phyloP scores from a whole-genome alignment of 2,888 invertebrate genomes.

The Zygaena filipendulae region DNA sequence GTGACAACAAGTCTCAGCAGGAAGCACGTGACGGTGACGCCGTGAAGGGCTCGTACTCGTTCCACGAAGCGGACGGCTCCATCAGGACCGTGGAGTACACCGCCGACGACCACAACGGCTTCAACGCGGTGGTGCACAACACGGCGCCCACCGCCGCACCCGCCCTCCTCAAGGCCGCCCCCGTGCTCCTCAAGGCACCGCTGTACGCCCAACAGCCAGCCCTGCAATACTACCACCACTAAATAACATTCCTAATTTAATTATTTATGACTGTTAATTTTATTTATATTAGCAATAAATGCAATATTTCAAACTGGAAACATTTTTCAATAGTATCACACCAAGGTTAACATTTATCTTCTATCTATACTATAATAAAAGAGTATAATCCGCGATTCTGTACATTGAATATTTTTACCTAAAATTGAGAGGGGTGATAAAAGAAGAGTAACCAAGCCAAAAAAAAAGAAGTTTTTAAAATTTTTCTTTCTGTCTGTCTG shows the following conservation, averaged over 20 bases:
- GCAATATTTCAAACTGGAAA: constrained; percentile 1
- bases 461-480: too few relatives aligned
- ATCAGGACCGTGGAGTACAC: constrained; percentile 58
- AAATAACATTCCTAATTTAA: constrained; percentile 9
- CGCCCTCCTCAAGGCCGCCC: constrained; percentile 34
- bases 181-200: constrained; percentile 23
- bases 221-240: constrained; percentile 37
- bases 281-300: constrained; percentile 2
- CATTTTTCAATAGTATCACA: too few relatives aligned
- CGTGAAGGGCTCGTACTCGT: constrained; percentile 57
- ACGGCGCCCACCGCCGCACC: constrained; percentile 36
- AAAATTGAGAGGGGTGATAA: too few relatives aligned
- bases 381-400: too few relatives aligned
- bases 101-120: constrained; percentile 57
- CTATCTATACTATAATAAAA: too few relatives aligned
- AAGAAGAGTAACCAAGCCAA: too few relatives aligned
- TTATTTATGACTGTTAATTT: too few relatives aligned
- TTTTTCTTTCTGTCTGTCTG: too few relatives aligned
- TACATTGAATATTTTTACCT: too few relatives aligned
- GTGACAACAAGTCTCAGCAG: constrained; percentile 61
- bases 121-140: constrained; percentile 47
- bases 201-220: constrained; percentile 24
- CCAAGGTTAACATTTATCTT: too few relatives aligned
- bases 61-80: constrained; percentile 60
- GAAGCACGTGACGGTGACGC: constrained; percentile 58